Evolutionary conservation across 2,888 invertebrate species (phyloP).

Genomic region (Protodeltote pygarga): DNA sequence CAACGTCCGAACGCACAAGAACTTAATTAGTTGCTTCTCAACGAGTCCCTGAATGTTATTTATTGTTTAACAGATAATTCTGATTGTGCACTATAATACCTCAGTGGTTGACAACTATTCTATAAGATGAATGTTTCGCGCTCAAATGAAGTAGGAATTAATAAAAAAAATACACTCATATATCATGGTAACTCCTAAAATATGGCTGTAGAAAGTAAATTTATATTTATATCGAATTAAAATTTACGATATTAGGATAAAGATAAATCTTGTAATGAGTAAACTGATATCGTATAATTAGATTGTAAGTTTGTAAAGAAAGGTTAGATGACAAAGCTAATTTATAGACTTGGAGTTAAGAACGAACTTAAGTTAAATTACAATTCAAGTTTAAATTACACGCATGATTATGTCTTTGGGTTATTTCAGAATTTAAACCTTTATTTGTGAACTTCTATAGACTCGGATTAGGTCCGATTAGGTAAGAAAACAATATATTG

Average conservation of each 20-base stretch:
- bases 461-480: too few relatives aligned
- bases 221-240: slow-evolving; percentile 36
- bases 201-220: slow-evolving; percentile 35
- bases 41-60: slow-evolving; percentile 74
- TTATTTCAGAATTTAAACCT: slow-evolving; percentile 10
- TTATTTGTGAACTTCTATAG: too few relatives aligned
- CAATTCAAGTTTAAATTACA: slow-evolving; percentile 40
- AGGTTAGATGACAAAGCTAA: slow-evolving; percentile 30
- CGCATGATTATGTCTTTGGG: slow-evolving; percentile 8
- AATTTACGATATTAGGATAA: slow-evolving; percentile 32
- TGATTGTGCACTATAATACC: slow-evolving; percentile 70
- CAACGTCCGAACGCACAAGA: slow-evolving; percentile 72
- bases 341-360: slow-evolving; percentile 36
- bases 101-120: slow-evolving; percentile 62
- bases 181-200: slow-evolving; percentile 26
- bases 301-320: slow-evolving; percentile 35
- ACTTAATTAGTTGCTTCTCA: slow-evolving; percentile 83
- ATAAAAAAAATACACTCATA: slow-evolving; percentile 45
- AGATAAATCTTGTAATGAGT: slow-evolving; percentile 50
- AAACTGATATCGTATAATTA: slow-evolving; percentile 52
- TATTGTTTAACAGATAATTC: slow-evolving; percentile 75
- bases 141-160: slow-evolving; percentile 41
- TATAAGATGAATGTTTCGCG: slow-evolving; percentile 60
- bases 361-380: slow-evolving; percentile 40
- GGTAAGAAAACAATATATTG: too few relatives aligned